A percentile compares a stretch with the other conserved stretches of the same genome.
These are phyloP conservation scores for Rhea americana DNA, from an alignment of 2,113 vertebrate genomes.

Conservation along the genomic window DNA sequence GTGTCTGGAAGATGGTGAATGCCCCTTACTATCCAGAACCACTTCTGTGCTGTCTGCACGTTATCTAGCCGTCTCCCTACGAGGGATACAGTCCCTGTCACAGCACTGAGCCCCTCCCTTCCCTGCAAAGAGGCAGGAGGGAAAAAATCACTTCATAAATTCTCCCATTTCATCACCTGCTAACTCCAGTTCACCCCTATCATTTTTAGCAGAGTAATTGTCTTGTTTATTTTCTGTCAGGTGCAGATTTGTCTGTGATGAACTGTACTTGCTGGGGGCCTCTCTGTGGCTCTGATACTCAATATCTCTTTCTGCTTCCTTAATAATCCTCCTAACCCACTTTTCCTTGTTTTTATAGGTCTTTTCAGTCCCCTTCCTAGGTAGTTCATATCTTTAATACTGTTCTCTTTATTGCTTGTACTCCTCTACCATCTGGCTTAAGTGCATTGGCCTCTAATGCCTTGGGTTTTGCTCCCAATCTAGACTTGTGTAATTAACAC, in stretches of 20 bases:
- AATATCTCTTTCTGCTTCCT: constrained; percentile 48
- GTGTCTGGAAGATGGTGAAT: neutral
- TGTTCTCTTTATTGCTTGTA: constrained; percentile 63
- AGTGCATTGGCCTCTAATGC: constrained; percentile 4
- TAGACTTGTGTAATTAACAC: constrained; percentile 35
- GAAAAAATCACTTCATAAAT: constrained; percentile 10
- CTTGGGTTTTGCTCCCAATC: neutral
- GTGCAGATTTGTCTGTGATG: neutral
- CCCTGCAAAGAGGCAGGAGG: neutral
- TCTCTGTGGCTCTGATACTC: constrained; percentile 16
- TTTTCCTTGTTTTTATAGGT: constrained; percentile 17
- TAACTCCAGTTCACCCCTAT: constrained; percentile 18
- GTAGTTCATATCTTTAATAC: constrained; percentile 59
- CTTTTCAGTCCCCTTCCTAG: constrained; percentile 39
- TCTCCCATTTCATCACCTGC: constrained; percentile 22
- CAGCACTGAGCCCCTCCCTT: neutral
- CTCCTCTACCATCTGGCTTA: constrained; percentile 44
- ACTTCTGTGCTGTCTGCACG: neutral
- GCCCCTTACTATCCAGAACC: neutral
- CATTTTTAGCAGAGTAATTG: neutral
- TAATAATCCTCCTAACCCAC: constrained; percentile 61
- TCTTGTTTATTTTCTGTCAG: constrained; percentile 36
- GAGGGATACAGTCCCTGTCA: neutral
- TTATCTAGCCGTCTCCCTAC: neutral
- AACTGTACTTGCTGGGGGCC: neutral